phyloP scores from a whole-genome alignment of 2,113 vertebrate genomes.

The Baryphthengus martii region DNA sequence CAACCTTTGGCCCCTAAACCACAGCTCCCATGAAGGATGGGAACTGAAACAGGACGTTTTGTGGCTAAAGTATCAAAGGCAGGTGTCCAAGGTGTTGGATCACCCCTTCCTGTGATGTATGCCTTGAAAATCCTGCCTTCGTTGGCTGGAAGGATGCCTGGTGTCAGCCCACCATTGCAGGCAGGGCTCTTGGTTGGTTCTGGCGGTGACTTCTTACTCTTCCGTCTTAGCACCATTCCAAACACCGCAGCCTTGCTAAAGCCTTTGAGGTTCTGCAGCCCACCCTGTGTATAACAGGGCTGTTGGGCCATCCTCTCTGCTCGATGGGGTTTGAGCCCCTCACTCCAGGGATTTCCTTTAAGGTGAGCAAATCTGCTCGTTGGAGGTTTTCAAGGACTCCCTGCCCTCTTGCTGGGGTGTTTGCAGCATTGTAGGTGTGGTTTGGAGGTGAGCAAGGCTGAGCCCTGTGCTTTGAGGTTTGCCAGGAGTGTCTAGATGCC shows the following conservation, averaged over 20 bases:
- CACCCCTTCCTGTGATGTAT: neutral
- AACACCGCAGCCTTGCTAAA: neutral
- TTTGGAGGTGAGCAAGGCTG: accelerated
- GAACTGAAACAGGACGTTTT: accelerated
- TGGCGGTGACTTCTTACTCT: neutral
- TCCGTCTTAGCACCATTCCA: neutral
- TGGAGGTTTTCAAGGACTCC: accelerated
- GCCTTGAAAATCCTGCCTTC: neutral
- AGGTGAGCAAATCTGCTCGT: neutral
- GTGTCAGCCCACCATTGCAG: accelerated
- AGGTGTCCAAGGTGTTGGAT: neutral
- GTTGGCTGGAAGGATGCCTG: neutral
- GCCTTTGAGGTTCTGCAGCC: neutral
- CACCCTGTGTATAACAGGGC: neutral
- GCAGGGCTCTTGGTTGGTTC: neutral
- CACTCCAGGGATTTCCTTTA: accelerated
- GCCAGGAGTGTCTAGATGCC: neutral
- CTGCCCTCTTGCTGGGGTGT: neutral
- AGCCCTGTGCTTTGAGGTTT: neutral
- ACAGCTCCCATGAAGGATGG: accelerated
- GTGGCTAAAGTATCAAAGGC: neutral
- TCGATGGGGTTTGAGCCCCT: neutral
- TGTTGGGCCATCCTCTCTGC: neutral
- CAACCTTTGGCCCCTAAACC: neutral
- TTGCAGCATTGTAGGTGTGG: accelerated